Evolutionary conservation across 2,888 invertebrate genomes (phyloP).

Genomic region (Cosmorhoe ocellata): DNA sequence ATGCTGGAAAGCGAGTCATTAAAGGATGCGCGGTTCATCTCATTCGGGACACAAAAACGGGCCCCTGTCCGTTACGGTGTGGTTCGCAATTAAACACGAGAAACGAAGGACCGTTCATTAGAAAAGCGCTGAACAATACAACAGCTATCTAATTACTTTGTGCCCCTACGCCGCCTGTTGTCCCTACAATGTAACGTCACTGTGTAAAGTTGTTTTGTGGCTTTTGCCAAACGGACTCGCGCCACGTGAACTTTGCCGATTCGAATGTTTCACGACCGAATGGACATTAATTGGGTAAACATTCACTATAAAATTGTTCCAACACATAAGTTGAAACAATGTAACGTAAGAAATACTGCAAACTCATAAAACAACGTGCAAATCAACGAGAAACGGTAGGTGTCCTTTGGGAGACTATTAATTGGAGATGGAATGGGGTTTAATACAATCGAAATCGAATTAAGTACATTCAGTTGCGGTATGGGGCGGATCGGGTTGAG

Average conservation of each 20-base stretch:
- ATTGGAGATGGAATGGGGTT: slow-evolving; percentile 68
- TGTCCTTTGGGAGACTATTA: slow-evolving; percentile 68
- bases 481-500: slow-evolving; percentile 60
- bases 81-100: slow-evolving; percentile 73
- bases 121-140: slow-evolving; percentile 73
- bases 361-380: slow-evolving; percentile 30
- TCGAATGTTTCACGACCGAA: slow-evolving; percentile 46
- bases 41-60: slow-evolving; percentile 69
- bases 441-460: slow-evolving; percentile 80
- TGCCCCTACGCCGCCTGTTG: slow-evolving; percentile 53
- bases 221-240: slow-evolving; percentile 60
- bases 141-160: slow-evolving; percentile 75
- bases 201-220: slow-evolving; percentile 64
- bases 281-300: slow-evolving; percentile 45
- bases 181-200: slow-evolving; percentile 62
- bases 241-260: slow-evolving; percentile 50
- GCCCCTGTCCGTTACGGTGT: slow-evolving; percentile 69
- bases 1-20: slow-evolving; percentile 58
- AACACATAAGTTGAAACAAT: slow-evolving; percentile 26
- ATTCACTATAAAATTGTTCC: slow-evolving; percentile 27
- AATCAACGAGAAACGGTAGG: slow-evolving; percentile 45
- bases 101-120: slow-evolving; percentile 62
- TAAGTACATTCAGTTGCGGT: slow-evolving; percentile 77
- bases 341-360: slow-evolving; percentile 21
- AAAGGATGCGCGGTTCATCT: slow-evolving; percentile 69